These are phyloP conservation scores for Artibeus lituratus DNA, from an alignment of 2,797 vertebrate genomes.

Conservation along the genomic window DNA sequence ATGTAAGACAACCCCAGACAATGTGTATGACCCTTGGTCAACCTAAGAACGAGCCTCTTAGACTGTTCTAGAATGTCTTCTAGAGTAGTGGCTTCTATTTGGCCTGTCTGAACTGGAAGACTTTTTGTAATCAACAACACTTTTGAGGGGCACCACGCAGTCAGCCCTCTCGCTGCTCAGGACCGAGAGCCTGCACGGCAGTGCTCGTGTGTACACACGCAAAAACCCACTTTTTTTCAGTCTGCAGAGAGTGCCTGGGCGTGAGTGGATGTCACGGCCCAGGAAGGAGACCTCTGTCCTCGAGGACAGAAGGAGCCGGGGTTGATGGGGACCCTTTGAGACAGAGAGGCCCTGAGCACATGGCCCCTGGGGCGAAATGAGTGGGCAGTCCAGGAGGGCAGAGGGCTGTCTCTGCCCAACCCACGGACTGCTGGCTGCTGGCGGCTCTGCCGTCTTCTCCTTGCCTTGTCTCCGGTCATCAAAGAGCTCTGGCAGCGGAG, in stretches of 20 bases:
- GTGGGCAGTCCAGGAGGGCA: too few relatives aligned
- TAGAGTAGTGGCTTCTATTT: not conserved
- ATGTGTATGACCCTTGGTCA: not conserved
- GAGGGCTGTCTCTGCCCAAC: too few relatives aligned
- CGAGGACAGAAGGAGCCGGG: not conserved
- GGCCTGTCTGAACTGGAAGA: not conserved
- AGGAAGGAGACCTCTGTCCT: not conserved
- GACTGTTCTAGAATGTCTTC: not conserved
- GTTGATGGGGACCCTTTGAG: not conserved
- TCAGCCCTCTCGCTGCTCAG: not conserved
- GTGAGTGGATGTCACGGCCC: not conserved
- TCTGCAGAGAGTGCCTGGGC: not conserved
- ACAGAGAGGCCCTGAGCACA: not conserved
- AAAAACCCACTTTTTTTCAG: not conserved
- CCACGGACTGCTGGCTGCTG: not conserved
- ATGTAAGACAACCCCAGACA: not conserved
- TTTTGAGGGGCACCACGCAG: not conserved
- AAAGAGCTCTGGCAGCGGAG: not conserved
- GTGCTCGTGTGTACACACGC: accelerated
- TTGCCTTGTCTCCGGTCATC: not conserved
- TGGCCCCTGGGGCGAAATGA: not conserved
- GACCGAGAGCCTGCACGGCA: not conserved
- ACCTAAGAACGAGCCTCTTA: not conserved
- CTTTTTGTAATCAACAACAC: not conserved
- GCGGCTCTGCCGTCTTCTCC: accelerated